phyloP scores from a whole-genome alignment of 2,797 vertebrate genomes.

The Neosalanx taihuensis region DNA sequence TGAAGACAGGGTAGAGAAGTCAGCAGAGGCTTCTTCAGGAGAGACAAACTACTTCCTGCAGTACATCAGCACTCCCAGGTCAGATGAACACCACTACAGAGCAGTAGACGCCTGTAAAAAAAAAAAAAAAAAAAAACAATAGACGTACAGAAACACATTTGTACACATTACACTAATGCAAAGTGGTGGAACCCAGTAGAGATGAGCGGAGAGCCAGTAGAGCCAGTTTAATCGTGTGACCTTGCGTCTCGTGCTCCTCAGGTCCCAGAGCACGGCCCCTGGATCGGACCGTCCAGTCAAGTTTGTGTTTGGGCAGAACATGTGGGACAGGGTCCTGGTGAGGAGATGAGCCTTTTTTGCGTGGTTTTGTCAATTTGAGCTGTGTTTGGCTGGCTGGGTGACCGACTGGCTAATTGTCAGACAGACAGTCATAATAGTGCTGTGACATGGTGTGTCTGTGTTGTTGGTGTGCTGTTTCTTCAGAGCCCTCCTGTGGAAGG shows the following conservation, averaged over 20 bases:
- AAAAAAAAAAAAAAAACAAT: background rate
- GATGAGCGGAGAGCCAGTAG: background rate
- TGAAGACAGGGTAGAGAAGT: slow-evolving; percentile 56
- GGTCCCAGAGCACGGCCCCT: slow-evolving; percentile 68
- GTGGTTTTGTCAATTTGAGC: background rate
- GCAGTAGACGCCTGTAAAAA: background rate
- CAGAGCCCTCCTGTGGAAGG: slow-evolving; percentile 77
- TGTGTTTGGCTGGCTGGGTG: background rate
- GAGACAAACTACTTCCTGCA: slow-evolving; percentile 86
- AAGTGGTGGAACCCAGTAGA: background rate
- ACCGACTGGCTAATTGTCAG: too few relatives aligned
- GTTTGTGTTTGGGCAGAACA: slow-evolving; percentile 88
- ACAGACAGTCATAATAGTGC: too few relatives aligned
- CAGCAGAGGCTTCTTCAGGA: slow-evolving; percentile 55
- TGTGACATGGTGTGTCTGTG: background rate
- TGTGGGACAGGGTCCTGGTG: slow-evolving; percentile 84
- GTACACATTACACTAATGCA: background rate
- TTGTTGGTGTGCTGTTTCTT: background rate
- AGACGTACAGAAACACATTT: background rate
- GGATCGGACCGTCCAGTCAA: slow-evolving; percentile 71
- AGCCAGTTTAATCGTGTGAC: background rate
- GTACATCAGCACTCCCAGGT: slow-evolving; percentile 78
- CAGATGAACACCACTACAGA: background rate
- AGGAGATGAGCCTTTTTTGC: slow-evolving; percentile 42
- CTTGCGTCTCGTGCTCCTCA: slow-evolving; percentile 34